phyloP scores from a whole-genome alignment of 2,113 vertebrate species.

The Lamprotornis superbus region DNA sequence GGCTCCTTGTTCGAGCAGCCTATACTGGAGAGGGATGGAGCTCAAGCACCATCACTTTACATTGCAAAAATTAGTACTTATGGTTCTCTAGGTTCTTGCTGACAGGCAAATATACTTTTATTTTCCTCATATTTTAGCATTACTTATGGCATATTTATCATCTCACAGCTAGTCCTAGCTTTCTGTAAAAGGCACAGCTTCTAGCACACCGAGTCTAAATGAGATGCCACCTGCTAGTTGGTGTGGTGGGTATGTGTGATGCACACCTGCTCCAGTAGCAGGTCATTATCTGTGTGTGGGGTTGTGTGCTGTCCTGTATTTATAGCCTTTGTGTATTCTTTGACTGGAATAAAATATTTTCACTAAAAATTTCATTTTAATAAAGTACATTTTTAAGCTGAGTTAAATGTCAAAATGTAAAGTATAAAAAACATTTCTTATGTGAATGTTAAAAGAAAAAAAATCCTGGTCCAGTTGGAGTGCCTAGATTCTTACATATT shows the following conservation, averaged over 20 bases:
- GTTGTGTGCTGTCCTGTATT: background rate
- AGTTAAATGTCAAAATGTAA: background rate
- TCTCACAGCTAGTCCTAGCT: background rate
- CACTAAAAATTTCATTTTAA: background rate
- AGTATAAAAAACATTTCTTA: background rate
- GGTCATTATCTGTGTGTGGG: rapidly evolving
- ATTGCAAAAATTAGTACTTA: background rate
- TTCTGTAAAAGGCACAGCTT: background rate
- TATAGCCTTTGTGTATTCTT: background rate
- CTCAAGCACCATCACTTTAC: background rate
- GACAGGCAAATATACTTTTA: background rate
- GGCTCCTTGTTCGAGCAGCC: background rate
- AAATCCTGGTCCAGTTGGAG: background rate
- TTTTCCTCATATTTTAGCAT: background rate
- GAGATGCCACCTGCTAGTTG: background rate
- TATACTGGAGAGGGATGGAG: background rate
- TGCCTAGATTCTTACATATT: background rate
- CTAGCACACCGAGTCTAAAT: rapidly evolving
- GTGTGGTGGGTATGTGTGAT: background rate
- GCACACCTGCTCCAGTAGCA: background rate
- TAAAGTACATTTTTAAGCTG: background rate
- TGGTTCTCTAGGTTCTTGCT: background rate
- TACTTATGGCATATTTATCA: background rate
- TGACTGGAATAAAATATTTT: background rate
- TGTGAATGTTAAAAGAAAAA: background rate